Evolutionary conservation across 2,888 invertebrate species (phyloP).

Genomic region (Stenolophus ochropezus): DNA sequence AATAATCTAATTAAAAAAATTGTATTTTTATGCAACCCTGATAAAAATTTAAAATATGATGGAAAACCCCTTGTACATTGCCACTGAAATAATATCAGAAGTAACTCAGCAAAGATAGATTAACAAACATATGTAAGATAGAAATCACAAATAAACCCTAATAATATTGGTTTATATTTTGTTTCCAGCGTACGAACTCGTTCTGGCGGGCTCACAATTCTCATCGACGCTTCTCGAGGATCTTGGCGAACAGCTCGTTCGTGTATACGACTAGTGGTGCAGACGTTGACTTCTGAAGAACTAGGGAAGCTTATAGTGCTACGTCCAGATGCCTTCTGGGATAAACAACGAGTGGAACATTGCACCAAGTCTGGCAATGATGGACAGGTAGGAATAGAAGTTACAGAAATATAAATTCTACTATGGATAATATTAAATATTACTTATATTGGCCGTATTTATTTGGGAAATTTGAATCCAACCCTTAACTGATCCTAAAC

Average conservation of each 20-base stretch:
- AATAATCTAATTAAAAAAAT: too few species aligned
- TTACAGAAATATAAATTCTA: neutral
- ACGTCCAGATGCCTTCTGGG: slow-evolving; percentile 85
- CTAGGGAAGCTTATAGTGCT: slow-evolving; percentile 77
- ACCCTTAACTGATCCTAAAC: too few species aligned
- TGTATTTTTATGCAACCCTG: too few species aligned
- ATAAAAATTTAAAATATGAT: too few species aligned
- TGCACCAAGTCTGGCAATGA: slow-evolving; percentile 79
- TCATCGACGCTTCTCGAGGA: slow-evolving; percentile 80
- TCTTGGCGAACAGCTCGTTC: slow-evolving; percentile 79
- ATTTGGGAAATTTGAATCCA: too few species aligned
- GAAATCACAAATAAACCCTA: neutral
- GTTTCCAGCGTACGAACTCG: slow-evolving; percentile 74
- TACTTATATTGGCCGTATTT: too few species aligned
- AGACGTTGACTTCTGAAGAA: slow-evolving; percentile 71
- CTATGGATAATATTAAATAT: neutral
- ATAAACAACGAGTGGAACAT: slow-evolving; percentile 82
- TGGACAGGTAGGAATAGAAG: slow-evolving; percentile 74
- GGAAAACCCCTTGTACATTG: too few species aligned
- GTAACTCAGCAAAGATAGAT: too few species aligned
- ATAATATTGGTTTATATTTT: neutral
- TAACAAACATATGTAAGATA: too few species aligned
- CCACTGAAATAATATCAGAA: too few species aligned
- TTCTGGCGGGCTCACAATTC: slow-evolving; percentile 76
- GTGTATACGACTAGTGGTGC: slow-evolving; percentile 77